phyloP scores from a whole-genome alignment of 2,888 invertebrate genomes.

The Galeopsomyia nigrocyanea region DNA sequence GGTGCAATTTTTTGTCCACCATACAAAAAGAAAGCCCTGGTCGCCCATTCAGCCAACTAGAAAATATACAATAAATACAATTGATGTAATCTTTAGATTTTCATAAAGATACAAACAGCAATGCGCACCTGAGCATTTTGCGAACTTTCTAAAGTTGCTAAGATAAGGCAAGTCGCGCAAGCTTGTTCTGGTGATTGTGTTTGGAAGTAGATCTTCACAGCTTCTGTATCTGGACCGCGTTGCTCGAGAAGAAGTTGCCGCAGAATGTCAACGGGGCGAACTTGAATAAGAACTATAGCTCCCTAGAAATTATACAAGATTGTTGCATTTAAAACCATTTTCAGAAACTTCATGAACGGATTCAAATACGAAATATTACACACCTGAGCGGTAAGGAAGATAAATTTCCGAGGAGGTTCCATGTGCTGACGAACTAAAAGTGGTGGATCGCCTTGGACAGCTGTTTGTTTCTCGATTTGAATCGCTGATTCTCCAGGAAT shows the following conservation, averaged over 20 bases:
- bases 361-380: constrained; percentile 6
- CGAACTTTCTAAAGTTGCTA: constrained; percentile 81
- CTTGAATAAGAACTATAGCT: constrained; percentile 85
- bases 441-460: constrained; percentile 73
- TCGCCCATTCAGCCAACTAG: constrained; percentile 85
- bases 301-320: constrained; percentile 70
- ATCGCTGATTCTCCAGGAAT: constrained; percentile 65
- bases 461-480: constrained; percentile 64
- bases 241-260: constrained; percentile 85
- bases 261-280: constrained; percentile 90
- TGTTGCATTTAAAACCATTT: neutral
- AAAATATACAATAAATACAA: constrained; percentile 6
- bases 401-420: constrained; percentile 82
- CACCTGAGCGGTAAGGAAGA: constrained; percentile 88
- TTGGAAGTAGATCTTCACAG: constrained; percentile 88
- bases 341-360: neutral
- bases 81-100: neutral
- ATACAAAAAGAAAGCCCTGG: constrained; percentile 91
- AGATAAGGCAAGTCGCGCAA: constrained; percentile 87
- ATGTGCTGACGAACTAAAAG: constrained; percentile 80
- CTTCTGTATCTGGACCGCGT: constrained; percentile 87
- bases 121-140: constrained; percentile 75
- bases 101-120: neutral
- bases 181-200: constrained; percentile 88
- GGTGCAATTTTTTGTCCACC: constrained; percentile 78